Evolutionary conservation across 2,113 vertebrate species (phyloP), one percentile per base, ranked within the genome.

Genomic region (Thryonomys swinderianus): DNA sequence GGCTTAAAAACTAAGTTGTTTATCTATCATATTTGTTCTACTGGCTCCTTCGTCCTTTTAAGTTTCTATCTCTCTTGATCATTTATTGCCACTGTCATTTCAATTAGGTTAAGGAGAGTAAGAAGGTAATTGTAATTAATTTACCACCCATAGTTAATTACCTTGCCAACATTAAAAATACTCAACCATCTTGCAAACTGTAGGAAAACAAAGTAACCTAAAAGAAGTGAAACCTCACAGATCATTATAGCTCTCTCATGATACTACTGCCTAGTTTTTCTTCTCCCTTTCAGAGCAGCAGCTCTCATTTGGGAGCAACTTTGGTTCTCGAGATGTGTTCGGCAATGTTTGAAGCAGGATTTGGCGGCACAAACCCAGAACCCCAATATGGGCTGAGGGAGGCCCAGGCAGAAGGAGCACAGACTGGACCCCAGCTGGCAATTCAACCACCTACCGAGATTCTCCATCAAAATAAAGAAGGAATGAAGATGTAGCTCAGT

Each of bases 161-260:
- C 14, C 74, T 74, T 25, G 1, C 17, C 25, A 84, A 84, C 21
- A 76, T 95, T 74, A 95, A 87, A 84, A 74, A 84, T 87, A n/a
- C 21, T 1, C 3, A 55, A 92, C 16, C 14, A 55, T 73, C 40
- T 64, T 74, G 6, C 40, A 89, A 59, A 45, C 8, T 79, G 86
- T 71, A 79, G 20, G 3, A 88, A 88, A 94, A 27, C 6, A 85
- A 85, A 81, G 20, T 5, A 59, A 89, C 6, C 18, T 42, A 2
- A n/a, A 79, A 92, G 73, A 85, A 71, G 13, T 10, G 83, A 86
- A 92, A 69, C 7, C 27, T 62, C 37, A 76, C 5, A 48, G 5
- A 25, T 42, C 40, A 32, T 18, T n/a, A 23, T 59, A n/a, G 2
- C 20, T 5, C 7, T 66, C 57, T 87, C 3, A 5, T 73, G 55